phyloP scores from a whole-genome alignment of 2,888 invertebrate species.

The Macrophya alboannulata region DNA sequence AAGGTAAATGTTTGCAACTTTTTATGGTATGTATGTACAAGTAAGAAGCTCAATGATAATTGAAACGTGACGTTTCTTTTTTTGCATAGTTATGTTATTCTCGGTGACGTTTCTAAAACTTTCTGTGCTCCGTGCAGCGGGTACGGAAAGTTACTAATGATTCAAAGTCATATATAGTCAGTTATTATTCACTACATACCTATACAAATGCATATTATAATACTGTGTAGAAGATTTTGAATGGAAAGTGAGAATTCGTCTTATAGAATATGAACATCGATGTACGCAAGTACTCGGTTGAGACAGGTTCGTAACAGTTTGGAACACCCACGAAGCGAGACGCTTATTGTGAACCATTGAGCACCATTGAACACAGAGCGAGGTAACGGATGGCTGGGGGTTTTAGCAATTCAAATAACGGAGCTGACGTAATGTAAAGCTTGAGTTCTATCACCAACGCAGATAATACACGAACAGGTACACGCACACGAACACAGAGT shows the following conservation, averaged over 20 bases:
- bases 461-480: neutral
- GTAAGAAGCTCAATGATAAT: too few relatives aligned
- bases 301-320: conserved; percentile 23
- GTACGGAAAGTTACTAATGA: neutral
- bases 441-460: neutral
- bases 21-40: too few relatives aligned
- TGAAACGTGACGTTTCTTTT: too few relatives aligned
- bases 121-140: too few relatives aligned
- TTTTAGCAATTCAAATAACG: conserved; percentile 52
- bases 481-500: neutral
- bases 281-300: neutral
- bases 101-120: too few relatives aligned
- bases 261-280: conserved; percentile 6
- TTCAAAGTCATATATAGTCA: too few relatives aligned
- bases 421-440: conserved; percentile 24
- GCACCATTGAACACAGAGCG: conserved; percentile 30
- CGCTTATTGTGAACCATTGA: conserved; percentile 36
- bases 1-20: too few relatives aligned
- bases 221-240: neutral
- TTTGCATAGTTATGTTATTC: too few relatives aligned
- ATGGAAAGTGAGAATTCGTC: neutral
- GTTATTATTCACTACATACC: too few relatives aligned
- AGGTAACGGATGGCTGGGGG: conserved; percentile 39
- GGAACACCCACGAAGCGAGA: conserved; percentile 15
- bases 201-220: neutral